Evolutionary conservation across 2,797 vertebrate genomes (phyloP).

Genomic region (Pteropus rufus): DNA sequence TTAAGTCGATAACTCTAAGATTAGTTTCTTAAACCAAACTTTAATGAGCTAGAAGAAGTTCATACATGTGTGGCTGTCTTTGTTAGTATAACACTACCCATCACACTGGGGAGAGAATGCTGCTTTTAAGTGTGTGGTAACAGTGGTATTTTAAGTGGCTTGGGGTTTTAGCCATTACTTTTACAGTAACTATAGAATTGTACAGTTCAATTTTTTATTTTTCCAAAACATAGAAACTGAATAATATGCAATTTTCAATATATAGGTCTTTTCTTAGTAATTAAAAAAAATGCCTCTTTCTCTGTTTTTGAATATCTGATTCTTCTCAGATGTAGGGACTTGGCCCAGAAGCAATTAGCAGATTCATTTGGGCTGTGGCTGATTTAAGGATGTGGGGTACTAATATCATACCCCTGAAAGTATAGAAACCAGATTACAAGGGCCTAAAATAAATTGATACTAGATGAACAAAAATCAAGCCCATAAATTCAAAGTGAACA

Average conservation of each 20-base stretch:
- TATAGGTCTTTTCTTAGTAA: neutral
- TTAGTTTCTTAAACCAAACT: neutral
- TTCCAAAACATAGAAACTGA: conserved; percentile 31
- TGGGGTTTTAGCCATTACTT: neutral
- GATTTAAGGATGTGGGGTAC: neutral
- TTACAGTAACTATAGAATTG: neutral
- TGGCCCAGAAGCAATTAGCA: neutral
- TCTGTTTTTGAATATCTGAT: neutral
- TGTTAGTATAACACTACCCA: neutral
- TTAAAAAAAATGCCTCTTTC: neutral
- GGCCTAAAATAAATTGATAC: neutral
- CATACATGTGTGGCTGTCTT: neutral
- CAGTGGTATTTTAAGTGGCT: neutral
- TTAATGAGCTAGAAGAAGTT: neutral
- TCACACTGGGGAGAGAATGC: neutral
- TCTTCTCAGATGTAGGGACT: neutral
- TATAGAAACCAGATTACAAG: neutral
- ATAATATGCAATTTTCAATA: neutral
- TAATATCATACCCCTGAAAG: neutral
- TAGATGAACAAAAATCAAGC: neutral
- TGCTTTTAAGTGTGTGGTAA: neutral
- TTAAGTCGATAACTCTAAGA: neutral
- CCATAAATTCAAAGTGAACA: neutral
- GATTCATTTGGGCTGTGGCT: neutral
- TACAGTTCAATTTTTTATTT: conserved; percentile 1